Percentiles rank a stretch among this genome's conserved stretches.
Evolutionary conservation across 53 echinoderm and acorn worm species (phyloP).

Genomic region (Stichopus horrens): DNA sequence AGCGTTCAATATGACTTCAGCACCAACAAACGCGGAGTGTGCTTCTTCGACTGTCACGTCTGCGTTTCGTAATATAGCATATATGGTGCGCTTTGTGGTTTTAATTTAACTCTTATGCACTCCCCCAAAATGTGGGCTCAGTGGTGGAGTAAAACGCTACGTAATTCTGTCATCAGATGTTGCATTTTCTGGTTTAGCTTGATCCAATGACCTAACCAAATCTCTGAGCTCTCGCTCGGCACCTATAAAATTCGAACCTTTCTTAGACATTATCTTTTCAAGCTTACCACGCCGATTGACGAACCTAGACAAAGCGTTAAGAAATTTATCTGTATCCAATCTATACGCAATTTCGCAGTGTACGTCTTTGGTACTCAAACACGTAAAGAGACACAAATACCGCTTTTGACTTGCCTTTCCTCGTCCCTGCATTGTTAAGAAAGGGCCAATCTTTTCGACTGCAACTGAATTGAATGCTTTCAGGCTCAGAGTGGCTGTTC

Average conservation of each 20-base stretch:
- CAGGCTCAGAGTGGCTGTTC: neutral
- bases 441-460: conserved; percentile 51
- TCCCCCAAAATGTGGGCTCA: conserved; percentile 32
- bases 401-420: conserved; percentile 1
- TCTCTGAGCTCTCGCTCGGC: conserved; percentile 2
- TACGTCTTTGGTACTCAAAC: conserved; percentile 23
- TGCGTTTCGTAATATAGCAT: conserved; percentile 30
- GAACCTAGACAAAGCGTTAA: conserved; percentile 43
- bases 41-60: conserved; percentile 28
- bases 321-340: conserved; percentile 39
- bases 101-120: conserved; percentile 28
- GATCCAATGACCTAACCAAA: neutral
- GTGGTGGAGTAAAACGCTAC: conserved; percentile 1
- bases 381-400: conserved; percentile 33
- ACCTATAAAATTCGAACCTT: neutral
- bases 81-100: conserved; percentile 16
- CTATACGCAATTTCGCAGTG: conserved; percentile 30
- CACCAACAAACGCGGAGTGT: conserved; percentile 42
- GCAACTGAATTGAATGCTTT: conserved; percentile 17
- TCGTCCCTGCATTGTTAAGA: conserved; percentile 26
- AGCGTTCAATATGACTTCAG: conserved; percentile 35
- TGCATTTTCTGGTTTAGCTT: neutral
- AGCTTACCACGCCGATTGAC: conserved; percentile 31
- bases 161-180: neutral
- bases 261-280: neutral